These are phyloP conservation scores for Oplegnathus fasciatus DNA, from an alignment of 2,113 vertebrate genomes.

Conservation along the genomic window DNA sequence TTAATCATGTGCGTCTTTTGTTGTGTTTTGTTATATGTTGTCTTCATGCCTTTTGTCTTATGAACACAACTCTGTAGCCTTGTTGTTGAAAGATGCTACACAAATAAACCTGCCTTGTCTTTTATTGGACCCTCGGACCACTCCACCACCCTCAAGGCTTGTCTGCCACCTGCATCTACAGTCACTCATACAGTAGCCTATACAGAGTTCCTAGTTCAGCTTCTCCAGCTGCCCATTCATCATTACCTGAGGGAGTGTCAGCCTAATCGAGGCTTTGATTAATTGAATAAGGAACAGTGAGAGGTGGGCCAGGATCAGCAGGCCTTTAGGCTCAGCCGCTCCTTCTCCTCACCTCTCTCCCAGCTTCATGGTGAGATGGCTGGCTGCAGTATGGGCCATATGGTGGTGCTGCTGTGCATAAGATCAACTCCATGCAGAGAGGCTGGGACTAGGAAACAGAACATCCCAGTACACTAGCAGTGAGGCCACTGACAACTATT, in stretches of 20 bases:
- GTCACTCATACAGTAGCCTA: background rate
- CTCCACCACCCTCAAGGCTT: background rate
- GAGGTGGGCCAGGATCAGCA: conserved; percentile 53
- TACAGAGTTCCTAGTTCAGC: conserved; percentile 25
- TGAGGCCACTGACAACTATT: background rate
- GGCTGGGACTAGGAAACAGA: background rate
- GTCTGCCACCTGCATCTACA: background rate
- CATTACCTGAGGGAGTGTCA: conserved; percentile 49
- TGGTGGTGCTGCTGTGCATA: conserved; percentile 50
- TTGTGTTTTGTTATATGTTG: background rate
- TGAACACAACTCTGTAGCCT: background rate
- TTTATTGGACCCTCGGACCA: background rate
- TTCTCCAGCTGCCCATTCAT: conserved; percentile 40
- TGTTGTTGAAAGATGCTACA: background rate
- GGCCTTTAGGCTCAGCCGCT: conserved; percentile 25
- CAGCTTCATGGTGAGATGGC: conserved; percentile 2
- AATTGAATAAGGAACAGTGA: conserved; percentile 60
- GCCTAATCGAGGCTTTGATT: conserved; percentile 59
- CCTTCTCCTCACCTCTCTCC: conserved; percentile 11
- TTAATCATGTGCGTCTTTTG: background rate
- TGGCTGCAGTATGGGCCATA: conserved; percentile 41
- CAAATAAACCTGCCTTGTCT: background rate
- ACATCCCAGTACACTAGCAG: background rate
- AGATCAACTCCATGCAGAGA: conserved; percentile 34
- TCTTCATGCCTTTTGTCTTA: background rate